These are phyloP conservation scores for Enteromius trimaculatus DNA, from an alignment of 2,797 vertebrate genomes.

Conservation along the genomic window DNA sequence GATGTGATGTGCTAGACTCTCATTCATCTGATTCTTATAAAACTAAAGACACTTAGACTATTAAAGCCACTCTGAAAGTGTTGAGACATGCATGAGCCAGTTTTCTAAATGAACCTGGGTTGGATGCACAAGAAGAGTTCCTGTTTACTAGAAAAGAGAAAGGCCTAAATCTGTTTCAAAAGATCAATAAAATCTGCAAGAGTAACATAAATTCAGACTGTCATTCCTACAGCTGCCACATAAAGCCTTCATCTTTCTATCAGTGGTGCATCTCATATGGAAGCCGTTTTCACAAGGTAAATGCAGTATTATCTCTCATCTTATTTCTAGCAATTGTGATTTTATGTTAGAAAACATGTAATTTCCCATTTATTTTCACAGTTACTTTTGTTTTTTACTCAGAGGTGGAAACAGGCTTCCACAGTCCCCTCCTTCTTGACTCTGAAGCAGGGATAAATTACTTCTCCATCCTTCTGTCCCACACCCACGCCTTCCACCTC, in stretches of 20 bases:
- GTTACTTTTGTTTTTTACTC: neutral
- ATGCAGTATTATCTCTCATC: neutral
- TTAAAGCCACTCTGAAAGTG: neutral
- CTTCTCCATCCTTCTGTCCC: slow-evolving; percentile 9
- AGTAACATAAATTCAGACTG: neutral
- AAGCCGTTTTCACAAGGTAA: neutral
- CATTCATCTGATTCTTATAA: neutral
- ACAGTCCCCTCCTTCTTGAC: neutral
- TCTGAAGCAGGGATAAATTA: neutral
- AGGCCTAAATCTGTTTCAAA: neutral
- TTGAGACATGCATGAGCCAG: neutral
- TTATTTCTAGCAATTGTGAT: neutral
- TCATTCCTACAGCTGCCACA: neutral
- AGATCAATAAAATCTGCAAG: neutral
- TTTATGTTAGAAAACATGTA: neutral
- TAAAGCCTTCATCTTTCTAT: neutral
- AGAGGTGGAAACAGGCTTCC: neutral
- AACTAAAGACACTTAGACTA: neutral
- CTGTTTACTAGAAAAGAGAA: neutral
- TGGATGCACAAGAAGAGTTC: neutral
- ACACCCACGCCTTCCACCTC: slow-evolving; percentile 1
- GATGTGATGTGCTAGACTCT: neutral
- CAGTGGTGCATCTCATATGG: neutral
- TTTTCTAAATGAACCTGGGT: neutral
- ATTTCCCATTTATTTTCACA: neutral